A percentile compares a stretch with the other conserved stretches of the same genome.
These are phyloP conservation scores for Morus bassanus DNA, from an alignment of 2,797 vertebrate species.

Conservation along the genomic window DNA sequence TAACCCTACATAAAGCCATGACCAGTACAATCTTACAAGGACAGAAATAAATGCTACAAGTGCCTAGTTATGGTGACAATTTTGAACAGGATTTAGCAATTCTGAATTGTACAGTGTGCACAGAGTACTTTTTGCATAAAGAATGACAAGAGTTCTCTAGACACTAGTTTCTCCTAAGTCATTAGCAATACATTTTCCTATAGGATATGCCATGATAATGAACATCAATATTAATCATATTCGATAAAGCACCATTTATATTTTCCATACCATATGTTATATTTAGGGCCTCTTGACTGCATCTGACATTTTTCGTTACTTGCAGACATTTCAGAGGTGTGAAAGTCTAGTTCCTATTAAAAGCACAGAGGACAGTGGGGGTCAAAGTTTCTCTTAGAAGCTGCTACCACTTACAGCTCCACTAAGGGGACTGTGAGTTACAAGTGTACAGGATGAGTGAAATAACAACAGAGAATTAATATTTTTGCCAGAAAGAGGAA, in stretches of 20 bases:
- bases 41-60: background rate
- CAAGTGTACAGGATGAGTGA: background rate
- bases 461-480: background rate
- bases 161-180: background rate
- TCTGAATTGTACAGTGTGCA: background rate
- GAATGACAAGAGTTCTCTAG: background rate
- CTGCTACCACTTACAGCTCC: background rate
- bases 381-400: background rate
- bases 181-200: background rate
- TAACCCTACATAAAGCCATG: background rate
- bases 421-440: background rate
- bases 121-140: background rate
- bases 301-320: background rate
- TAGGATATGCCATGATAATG: background rate
- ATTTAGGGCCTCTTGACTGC: background rate
- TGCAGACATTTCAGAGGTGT: background rate
- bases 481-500: background rate
- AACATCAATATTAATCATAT: background rate
- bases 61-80: background rate
- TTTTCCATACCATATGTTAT: background rate
- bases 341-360: background rate
- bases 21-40: background rate
- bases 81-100: background rate
- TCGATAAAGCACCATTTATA: background rate
- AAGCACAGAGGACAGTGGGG: background rate